These are phyloP conservation scores for Esox masquinongy DNA, from an alignment of 2,797 vertebrate genomes.

Conservation along the genomic window DNA sequence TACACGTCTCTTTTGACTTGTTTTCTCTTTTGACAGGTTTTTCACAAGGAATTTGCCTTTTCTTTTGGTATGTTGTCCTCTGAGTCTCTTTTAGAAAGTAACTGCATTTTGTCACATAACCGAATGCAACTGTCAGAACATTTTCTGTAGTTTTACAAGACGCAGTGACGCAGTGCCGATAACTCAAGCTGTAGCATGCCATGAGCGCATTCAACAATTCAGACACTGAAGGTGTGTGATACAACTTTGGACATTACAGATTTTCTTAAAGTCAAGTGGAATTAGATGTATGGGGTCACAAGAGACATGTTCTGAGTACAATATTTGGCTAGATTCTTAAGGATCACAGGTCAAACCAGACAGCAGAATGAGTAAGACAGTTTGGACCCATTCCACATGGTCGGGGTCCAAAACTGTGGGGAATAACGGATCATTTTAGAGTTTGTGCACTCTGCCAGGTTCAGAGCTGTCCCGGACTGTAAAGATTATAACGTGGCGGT, in stretches of 20 bases:
- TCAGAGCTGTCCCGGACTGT: too few relatives aligned
- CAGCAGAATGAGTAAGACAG: too few relatives aligned
- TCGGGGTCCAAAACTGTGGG: too few relatives aligned
- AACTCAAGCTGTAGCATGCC: background rate
- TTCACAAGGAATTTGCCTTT: background rate
- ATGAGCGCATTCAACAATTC: background rate
- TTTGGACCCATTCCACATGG: too few relatives aligned
- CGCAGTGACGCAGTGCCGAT: background rate
- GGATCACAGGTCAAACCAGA: too few relatives aligned
- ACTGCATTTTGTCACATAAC: constrained; percentile 1
- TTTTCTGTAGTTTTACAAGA: background rate
- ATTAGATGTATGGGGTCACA: background rate
- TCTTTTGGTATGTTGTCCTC: background rate
- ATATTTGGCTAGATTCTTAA: too few relatives aligned
- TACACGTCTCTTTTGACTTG: background rate
- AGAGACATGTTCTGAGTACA: background rate
- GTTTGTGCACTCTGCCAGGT: too few relatives aligned
- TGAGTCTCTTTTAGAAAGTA: background rate
- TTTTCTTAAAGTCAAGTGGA: background rate
- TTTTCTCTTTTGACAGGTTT: background rate
- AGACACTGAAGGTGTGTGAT: background rate
- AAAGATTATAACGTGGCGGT: too few relatives aligned
- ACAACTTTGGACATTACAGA: background rate
- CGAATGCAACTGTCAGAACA: background rate
- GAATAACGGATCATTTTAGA: too few relatives aligned